Evolutionary conservation across 2,797 vertebrate genomes (phyloP).

Genomic region (Acipenser transmontanus): DNA sequence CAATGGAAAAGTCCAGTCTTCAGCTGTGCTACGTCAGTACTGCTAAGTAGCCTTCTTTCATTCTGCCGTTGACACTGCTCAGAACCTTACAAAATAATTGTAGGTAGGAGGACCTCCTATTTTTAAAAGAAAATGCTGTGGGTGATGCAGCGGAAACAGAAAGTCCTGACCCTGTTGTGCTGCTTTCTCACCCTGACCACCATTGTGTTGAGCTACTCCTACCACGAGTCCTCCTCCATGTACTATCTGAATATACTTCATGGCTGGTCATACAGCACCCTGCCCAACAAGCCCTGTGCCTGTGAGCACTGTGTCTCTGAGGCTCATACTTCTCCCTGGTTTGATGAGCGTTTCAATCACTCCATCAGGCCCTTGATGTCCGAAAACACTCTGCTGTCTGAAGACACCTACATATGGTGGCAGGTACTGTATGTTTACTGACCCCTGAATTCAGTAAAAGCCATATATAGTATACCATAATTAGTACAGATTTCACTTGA

Average conservation of each 20-base stretch:
- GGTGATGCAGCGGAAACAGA: constrained; percentile 47
- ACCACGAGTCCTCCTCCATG: constrained; percentile 40
- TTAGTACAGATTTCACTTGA: too few relatives aligned
- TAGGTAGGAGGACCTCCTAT: too few relatives aligned
- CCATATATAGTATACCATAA: too few relatives aligned
- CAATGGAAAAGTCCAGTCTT: too few relatives aligned
- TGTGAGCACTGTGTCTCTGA: constrained; percentile 67
- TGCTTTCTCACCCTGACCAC: constrained; percentile 59
- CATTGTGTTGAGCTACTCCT: constrained; percentile 68
- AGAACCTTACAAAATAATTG: too few relatives aligned
- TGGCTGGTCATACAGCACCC: constrained; percentile 27
- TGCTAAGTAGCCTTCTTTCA: too few relatives aligned
- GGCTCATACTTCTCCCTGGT: constrained; percentile 67
- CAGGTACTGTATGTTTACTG: constrained; percentile 54
- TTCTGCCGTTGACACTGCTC: too few relatives aligned
- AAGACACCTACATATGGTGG: constrained; percentile 85
- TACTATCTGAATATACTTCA: constrained; percentile 36
- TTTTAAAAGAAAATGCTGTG: constrained; percentile 42
- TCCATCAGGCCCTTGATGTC: constrained; percentile 77
- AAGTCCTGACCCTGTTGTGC: constrained; percentile 52
- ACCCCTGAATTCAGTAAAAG: too few relatives aligned
- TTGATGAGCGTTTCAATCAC: constrained; percentile 72
- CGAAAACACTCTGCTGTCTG: constrained; percentile 65
- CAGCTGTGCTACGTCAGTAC: too few relatives aligned
- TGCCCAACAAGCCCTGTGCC: constrained; percentile 57